Percentiles rank a stretch among this genome's conserved stretches.
These are phyloP conservation scores for Sitobion miscanthi DNA, from an alignment of 1,140 invertebrate species.

Conservation along the genomic window DNA sequence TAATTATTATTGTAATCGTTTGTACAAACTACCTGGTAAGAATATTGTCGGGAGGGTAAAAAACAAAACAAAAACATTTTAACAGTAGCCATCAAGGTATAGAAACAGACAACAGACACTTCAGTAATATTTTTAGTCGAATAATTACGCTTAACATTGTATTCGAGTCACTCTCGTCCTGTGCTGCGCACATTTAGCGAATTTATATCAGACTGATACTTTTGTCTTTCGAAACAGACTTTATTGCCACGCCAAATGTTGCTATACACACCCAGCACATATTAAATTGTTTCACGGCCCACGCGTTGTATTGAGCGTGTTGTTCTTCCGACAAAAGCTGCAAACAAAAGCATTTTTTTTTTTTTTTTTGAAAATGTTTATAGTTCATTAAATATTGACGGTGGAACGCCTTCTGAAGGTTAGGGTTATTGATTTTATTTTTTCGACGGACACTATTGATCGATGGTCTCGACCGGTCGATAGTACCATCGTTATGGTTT, in stretches of 20 bases:
- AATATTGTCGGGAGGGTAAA: neutral
- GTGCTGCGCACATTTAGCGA: neutral
- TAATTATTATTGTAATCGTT: neutral
- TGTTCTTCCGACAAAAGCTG: neutral
- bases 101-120: neutral
- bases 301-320: neutral
- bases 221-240: neutral
- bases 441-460: neutral
- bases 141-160: neutral
- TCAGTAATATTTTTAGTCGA: constrained; percentile 1
- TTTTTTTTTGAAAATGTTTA: neutral
- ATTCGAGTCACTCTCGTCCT: neutral
- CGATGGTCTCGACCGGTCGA: neutral
- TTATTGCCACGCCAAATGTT: neutral
- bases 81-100: neutral
- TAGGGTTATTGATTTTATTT: neutral
- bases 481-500: neutral
- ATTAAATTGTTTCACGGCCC: neutral
- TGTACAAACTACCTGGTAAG: neutral
- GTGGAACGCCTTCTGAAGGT: neutral
- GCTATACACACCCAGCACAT: neutral
- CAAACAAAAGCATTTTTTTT: neutral
- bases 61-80: neutral
- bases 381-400: neutral
- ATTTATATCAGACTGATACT: neutral